phyloP scores from a whole-genome alignment of 2,113 vertebrate genomes.

The Ptychochromis oligacanthus region DNA sequence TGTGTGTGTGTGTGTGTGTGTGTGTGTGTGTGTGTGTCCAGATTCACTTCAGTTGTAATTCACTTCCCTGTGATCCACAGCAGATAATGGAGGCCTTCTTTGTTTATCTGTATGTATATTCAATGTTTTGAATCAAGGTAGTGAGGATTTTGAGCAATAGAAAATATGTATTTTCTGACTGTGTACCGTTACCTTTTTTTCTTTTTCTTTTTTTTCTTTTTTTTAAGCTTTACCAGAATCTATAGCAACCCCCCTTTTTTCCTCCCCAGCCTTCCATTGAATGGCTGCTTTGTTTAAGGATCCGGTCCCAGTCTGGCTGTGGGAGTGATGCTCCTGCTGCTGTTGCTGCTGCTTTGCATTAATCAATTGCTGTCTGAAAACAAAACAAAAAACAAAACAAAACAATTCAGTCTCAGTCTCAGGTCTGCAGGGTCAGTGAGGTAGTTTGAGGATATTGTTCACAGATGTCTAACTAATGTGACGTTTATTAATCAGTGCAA shows the following conservation, averaged over 20 bases:
- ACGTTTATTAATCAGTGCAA: background rate
- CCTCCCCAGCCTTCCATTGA: conserved; percentile 31
- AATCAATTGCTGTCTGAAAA: conserved; percentile 58
- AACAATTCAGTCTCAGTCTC: conserved; percentile 19
- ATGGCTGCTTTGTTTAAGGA: conserved; percentile 69
- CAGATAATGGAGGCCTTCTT: background rate
- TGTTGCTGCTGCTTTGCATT: conserved; percentile 52
- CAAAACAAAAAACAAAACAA: no score
- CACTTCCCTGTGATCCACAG: conserved; percentile 16
- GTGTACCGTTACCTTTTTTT: background rate
- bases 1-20: background rate
- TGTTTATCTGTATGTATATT: background rate
- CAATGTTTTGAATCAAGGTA: background rate
- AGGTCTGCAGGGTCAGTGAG: background rate
- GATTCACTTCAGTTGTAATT: conserved; percentile 25
- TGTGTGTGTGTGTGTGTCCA: conserved; percentile 1
- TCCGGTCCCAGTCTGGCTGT: conserved; percentile 61
- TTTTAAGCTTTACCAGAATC: conserved; percentile 35
- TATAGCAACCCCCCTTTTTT: conserved; percentile 18
- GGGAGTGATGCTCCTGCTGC: conserved; percentile 34
- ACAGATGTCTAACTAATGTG: background rate
- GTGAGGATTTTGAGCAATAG: background rate
- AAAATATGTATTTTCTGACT: background rate
- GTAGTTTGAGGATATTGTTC: background rate
- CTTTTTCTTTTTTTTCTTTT: background rate